Evolutionary conservation across 2,888 invertebrate species (phyloP), one percentile per base, ranked within the genome.

Genomic region (Matsumyia berberina): DNA sequence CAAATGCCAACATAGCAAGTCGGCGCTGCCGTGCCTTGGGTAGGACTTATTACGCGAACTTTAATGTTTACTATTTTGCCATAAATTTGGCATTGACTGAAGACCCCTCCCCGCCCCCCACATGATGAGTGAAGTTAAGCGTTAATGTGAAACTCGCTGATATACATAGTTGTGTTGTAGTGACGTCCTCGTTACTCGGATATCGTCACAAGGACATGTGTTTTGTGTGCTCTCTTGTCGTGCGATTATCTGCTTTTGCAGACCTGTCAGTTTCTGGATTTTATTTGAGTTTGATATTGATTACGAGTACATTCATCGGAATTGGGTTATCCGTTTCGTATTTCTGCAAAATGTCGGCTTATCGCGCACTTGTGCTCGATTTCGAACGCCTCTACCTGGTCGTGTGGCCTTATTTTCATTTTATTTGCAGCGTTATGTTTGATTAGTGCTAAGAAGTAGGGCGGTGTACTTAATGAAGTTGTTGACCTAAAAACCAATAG

Each of bases 401-500:
- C 42, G 19, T 24, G n/a, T 12, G 44, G 24, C 37, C 49, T 37
- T 49, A 57, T 72, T 72, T 78, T 58, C 24, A 60, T 51, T 46
- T 72, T 39, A 51, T 72, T 72, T 60, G 58, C 42, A 8, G 46
- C 5, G 17, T 33, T 69, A 17, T 69, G 69, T 76, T 76, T 76
- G 55, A 42, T 79, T 49, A 62, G 39, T 19, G 51, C 39, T 49
- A 53, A 76, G 66, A 82, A 78, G 58, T 60, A 37, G 82, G 46
- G 31, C 64, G 64, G 39, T 46, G 44, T 78, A 60, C 60, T 78
- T 82, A 78, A 67, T 78, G 39, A 39, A 72, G 72, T 78, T 66
- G 82, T 82, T 82, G 82, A 82, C 82, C 82, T 72, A 62, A 72
- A 82, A 82, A 82, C 78, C 82, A 37, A 78, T 39, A 78, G 72